phyloP scores from a whole-genome alignment of 2,888 invertebrate genomes.

The Invenusta paracnida region DNA sequence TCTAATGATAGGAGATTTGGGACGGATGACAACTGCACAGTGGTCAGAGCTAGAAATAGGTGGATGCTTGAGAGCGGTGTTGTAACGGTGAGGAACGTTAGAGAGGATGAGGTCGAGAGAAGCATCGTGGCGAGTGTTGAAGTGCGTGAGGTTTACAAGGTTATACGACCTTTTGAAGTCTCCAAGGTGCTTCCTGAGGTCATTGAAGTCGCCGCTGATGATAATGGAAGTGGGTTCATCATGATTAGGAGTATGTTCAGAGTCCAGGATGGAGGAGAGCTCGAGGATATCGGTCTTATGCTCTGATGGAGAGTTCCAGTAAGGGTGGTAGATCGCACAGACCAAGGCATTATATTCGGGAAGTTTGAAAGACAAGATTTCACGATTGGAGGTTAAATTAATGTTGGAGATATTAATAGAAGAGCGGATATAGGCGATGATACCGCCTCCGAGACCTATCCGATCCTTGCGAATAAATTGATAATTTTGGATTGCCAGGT shows the following conservation, averaged over 20 bases:
- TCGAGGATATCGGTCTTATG: neutral
- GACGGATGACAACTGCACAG: too few relatives aligned
- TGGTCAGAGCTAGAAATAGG: too few relatives aligned
- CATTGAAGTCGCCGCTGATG: slow-evolving; percentile 26
- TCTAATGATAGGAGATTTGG: too few relatives aligned
- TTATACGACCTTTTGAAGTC: neutral
- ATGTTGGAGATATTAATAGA: slow-evolving; percentile 26
- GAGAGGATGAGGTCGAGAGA: neutral
- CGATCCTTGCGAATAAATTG: slow-evolving; percentile 25
- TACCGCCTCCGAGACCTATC: slow-evolving; percentile 26
- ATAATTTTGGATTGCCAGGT: slow-evolving; percentile 29
- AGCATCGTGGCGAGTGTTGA: neutral
- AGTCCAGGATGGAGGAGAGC: neutral
- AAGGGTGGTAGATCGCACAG: slow-evolving; percentile 12
- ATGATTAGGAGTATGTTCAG: slow-evolving; percentile 21
- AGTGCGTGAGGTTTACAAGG: neutral
- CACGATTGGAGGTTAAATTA: slow-evolving; percentile 4
- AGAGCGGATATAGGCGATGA: slow-evolving; percentile 29
- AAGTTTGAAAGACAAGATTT: neutral
- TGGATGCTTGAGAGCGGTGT: neutral
- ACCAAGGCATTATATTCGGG: neutral
- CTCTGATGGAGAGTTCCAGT: neutral
- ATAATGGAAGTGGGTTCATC: neutral
- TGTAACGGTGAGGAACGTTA: neutral
- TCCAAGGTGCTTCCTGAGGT: neutral